phyloP scores from a whole-genome alignment of 2,113 vertebrate species.

The chimpanzee (Pan troglodytes) region NHGRI_mPanTro3-v2.1_pri NC_072403.2:135441501-135442000 shows the following conservation, averaged over 20 bases:
- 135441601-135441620: neutral
- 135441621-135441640: neutral
- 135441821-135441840: constrained; percentile 47
- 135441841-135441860: constrained; percentile 51
- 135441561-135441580: neutral
- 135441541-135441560: too few relatives aligned
- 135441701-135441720: neutral
- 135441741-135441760: neutral
- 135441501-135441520: neutral
- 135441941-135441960: constrained; percentile 57
- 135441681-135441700: neutral
- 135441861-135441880: constrained; percentile 50
- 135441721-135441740: neutral
- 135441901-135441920: constrained; percentile 39
- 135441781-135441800: constrained; percentile 43
- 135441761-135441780: neutral
- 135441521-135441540: neutral
- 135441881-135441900: constrained; percentile 35
- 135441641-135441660: neutral
- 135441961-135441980: constrained; percentile 57
- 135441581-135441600: too few relatives aligned
- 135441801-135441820: constrained; percentile 49
- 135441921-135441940: constrained; percentile 41
- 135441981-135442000: neutral
- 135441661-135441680: neutral